Evolutionary conservation across 2,888 invertebrate species (phyloP), one percentile per base, ranked within the genome.

Genomic region (Zele albiditarsus): DNA sequence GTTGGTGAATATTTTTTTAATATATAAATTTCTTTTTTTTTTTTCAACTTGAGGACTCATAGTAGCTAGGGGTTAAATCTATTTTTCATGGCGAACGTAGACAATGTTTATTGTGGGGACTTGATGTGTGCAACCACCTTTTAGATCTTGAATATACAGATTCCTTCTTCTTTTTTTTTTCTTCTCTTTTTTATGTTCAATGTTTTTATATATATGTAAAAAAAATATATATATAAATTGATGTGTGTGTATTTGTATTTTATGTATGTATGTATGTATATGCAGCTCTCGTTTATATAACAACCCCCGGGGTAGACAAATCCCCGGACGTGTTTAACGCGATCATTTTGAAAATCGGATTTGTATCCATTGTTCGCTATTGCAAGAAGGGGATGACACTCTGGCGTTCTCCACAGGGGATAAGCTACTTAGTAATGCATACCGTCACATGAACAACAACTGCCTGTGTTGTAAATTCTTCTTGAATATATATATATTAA

Each of bases 331-430:
- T 82, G 85, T 87, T 88, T 88, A 88, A 88, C 86, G 82, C 85
- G 88, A 88, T 88, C 85, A 85, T 84, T 82, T 82, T 80, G 79
- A 82, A 88, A 88, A 88, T 88, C 88, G 85, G 88, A 88, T 88
- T 87, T 86, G 46, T 31, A 57, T 73, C 80, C 79, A 87, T 88
- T 88, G 87, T 87, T 42, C 78, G 49, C 73, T 62, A 20, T 65
- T 78, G 78, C 80, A 27, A 38, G 20, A 73, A 65, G 75, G 74
- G 68, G 62, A 77, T 75, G 77, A 75, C 79, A 78, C 77, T 77
- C 76, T 73, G 77, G 70, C 73, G 58, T 69, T 66, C 66, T 25
- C 73, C 23, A 79, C 75, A 63, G 73, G 73, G 23, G 66, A 79
- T 83, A 81, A 83, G 83, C 85, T 84, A 82, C 86, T 84, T 83